Conservation (phyloP, 1,140 invertebrate genomes). For the Zaprionus kolodkinae region DNA sequence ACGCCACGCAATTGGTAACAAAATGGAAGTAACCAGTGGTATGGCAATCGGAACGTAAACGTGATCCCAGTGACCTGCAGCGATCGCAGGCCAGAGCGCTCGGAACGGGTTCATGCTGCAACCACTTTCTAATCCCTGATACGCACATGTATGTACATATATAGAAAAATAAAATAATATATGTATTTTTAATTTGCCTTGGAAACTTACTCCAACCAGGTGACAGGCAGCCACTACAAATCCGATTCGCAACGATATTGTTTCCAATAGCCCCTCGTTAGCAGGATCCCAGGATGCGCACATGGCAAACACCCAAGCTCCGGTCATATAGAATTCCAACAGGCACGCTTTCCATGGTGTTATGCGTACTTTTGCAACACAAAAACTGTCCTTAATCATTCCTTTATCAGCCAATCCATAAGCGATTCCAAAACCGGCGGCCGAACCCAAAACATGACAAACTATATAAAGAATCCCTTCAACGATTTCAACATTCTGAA, state of each 20-base stretch:
- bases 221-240: neutral
- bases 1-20: conserved; percentile 17
- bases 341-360: conserved; percentile 11
- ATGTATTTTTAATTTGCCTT: neutral
- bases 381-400: neutral
- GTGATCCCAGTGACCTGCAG: neutral
- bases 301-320: conserved; percentile 36
- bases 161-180: neutral
- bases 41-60: conserved; percentile 14
- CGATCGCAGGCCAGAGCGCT: conserved; percentile 25
- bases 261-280: conserved; percentile 19
- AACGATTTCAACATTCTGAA: neutral
- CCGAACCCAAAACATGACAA: conserved; percentile 15
- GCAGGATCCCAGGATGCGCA: conserved; percentile 26
- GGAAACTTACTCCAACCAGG: conserved; percentile 25
- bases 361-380: neutral
- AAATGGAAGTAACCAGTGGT: neutral
- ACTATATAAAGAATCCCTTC: conserved; percentile 28
- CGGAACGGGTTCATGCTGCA: conserved; percentile 45
- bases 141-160: neutral
- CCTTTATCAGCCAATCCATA: neutral
- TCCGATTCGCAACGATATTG: conserved; percentile 34
- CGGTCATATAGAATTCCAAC: conserved; percentile 26
- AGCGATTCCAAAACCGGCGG: neutral
- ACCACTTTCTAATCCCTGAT: conserved; percentile 4